Evolutionary conservation across 2,797 vertebrate species (phyloP).

Genomic region (Chrosomus eos): DNA sequence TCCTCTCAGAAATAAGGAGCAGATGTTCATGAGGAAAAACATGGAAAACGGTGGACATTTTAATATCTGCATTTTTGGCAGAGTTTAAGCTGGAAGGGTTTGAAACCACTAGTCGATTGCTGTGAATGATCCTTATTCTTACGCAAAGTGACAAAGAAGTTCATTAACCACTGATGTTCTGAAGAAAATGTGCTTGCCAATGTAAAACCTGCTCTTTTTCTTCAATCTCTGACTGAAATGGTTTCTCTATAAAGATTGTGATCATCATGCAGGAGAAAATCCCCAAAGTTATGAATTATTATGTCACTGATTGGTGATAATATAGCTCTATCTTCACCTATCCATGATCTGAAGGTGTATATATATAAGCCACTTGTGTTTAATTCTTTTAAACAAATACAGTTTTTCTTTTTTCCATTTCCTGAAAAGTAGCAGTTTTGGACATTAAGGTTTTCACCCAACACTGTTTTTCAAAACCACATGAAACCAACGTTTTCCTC

Average conservation of each 20-base stretch:
- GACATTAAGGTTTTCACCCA: too few relatives aligned
- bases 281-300: background rate
- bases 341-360: conserved; percentile 41
- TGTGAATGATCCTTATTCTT: background rate
- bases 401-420: too few relatives aligned
- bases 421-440: too few relatives aligned
- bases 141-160: background rate
- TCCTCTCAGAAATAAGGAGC: conserved; percentile 76
- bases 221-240: background rate
- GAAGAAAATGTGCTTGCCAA: background rate
- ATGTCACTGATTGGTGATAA: background rate
- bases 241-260: background rate
- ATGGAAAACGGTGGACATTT: conserved; percentile 57
- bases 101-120: background rate
- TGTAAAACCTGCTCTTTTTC: background rate
- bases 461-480: background rate
- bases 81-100: background rate
- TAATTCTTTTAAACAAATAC: too few relatives aligned
- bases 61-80: conserved; percentile 36
- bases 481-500: background rate
- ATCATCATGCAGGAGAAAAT: background rate
- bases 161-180: background rate
- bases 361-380: too few relatives aligned
- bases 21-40: conserved; percentile 68
- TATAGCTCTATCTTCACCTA: background rate